Conservation (phyloP, 2,797 vertebrate genomes). For the Strix occidentalis region DNA sequence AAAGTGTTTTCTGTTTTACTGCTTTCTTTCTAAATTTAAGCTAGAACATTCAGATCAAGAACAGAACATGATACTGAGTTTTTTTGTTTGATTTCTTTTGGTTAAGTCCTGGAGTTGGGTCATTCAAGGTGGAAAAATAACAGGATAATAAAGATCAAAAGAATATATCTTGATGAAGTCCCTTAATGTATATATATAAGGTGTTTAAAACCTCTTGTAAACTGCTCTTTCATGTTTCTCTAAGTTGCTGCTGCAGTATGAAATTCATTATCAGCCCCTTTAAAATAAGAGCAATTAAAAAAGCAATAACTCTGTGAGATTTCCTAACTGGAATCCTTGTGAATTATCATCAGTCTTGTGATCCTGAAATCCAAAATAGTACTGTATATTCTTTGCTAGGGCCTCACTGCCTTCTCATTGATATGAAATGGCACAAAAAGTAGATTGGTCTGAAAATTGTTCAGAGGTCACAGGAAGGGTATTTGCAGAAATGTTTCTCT, state of each 20-base stretch:
- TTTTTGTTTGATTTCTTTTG: background rate
- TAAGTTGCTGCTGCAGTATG: background rate
- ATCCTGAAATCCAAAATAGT: conserved; percentile 9
- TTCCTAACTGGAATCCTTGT: background rate
- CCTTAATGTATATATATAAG: background rate
- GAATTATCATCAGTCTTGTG: background rate
- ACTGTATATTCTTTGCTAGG: background rate
- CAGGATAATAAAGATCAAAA: background rate
- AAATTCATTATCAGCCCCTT: background rate
- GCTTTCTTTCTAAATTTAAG: background rate
- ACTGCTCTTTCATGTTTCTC: background rate
- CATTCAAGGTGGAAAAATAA: background rate
- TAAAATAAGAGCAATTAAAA: conserved; percentile 8
- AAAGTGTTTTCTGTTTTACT: background rate
- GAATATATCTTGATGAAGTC: background rate
- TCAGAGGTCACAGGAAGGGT: conserved; percentile 17
- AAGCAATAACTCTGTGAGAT: conserved; percentile 1
- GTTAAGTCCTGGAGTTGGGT: background rate
- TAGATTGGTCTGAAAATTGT: background rate
- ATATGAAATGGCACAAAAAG: conserved; percentile 20
- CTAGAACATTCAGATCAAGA: background rate
- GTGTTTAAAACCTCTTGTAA: background rate
- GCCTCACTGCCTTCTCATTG: conserved; percentile 4
- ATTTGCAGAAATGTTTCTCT: conserved; percentile 1
- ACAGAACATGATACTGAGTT: rapidly evolving